phyloP scores from a whole-genome alignment of 2,113 vertebrate genomes.

The Echinops telfairi region DNA sequence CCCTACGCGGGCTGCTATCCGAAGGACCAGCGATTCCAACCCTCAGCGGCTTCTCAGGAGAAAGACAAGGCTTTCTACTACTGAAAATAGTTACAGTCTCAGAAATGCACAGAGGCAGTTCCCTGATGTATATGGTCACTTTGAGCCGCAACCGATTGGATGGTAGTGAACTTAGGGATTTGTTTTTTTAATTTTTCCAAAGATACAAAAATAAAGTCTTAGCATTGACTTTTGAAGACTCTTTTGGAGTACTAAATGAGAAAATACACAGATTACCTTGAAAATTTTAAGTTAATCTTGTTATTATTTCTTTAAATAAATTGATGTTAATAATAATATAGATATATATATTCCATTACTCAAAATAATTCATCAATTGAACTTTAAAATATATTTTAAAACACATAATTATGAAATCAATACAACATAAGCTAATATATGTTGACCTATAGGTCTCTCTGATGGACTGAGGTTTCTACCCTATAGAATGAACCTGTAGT shows the following conservation, averaged over 20 bases:
- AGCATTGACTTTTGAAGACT: not conserved
- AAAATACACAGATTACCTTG: not conserved
- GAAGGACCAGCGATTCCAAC: too few species aligned
- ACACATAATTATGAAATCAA: conserved; percentile 32
- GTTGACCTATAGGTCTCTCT: not conserved
- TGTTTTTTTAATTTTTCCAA: not conserved
- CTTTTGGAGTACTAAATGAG: not conserved
- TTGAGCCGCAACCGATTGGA: too few species aligned
- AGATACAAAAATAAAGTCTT: not conserved
- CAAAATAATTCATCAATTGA: not conserved
- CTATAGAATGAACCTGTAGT: not conserved
- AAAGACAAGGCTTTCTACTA: too few species aligned
- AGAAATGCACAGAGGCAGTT: too few species aligned
- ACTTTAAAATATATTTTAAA: conserved; percentile 3
- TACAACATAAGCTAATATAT: not conserved
- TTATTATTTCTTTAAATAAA: conserved; percentile 22
- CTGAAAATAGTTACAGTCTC: too few species aligned
- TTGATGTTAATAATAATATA: not conserved
- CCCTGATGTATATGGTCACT: too few species aligned
- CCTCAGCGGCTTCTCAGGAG: too few species aligned
- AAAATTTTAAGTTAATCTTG: not conserved
- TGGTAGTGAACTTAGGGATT: too few species aligned
- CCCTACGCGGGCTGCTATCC: too few species aligned
- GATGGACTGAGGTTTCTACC: too few species aligned
- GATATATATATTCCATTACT: not conserved